Base-by-base conservation (phyloP, 2,113 vertebrate species). In the Passer montanus region DNA sequence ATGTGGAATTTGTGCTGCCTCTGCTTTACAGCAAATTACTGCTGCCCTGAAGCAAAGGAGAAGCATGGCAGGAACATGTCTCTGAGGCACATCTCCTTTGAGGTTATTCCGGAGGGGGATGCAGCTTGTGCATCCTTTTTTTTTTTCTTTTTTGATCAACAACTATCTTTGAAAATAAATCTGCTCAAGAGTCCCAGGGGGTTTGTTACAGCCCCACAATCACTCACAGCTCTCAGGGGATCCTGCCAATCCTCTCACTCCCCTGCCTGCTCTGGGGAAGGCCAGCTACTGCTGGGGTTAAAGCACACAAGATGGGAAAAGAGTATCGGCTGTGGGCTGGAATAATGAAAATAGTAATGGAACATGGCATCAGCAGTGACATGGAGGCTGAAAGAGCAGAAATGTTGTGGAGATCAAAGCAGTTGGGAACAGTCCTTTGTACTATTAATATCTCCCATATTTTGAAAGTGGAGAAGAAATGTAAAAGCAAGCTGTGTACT, bases 401-500 rank as follows among this genome's bases (percentile, higher is more conserved):
- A 31, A 31, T 58, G 90, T 69, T 81, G 81, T 66, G 88, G 70
- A 95, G 83, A 96, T 97, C 97, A 97, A 97, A 97, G 93, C 95
- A 95, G 87, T 91, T 89, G 93, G 94, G 97, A 96, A 39, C 92
- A 91, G 68, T 77, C 89, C 89, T 84, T 95, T 76, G 90, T 89
- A 88, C 93, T 96, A 94, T 97, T 96, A 97, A 93, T 93, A 96
- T 76, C 92, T 96, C 82, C 69, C 84, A 74, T 92, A 97, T 95
- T 97, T 97, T 95, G 95, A 83, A 89, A 96, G 94, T 91, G 83
- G 64, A 66, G 73, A 44, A 83, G 93, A 96, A 94, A 94, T 20
- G 83, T 97, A 95, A 97, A 95, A 96, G 96, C 95, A 96, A 96
- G 78, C 93, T 93, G 93, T 93, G 88, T 78, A 73, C 86, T 88